Evolutionary conservation across 1,140 invertebrate genomes (phyloP).

Genomic region (Neodiprion virginianus): DNA sequence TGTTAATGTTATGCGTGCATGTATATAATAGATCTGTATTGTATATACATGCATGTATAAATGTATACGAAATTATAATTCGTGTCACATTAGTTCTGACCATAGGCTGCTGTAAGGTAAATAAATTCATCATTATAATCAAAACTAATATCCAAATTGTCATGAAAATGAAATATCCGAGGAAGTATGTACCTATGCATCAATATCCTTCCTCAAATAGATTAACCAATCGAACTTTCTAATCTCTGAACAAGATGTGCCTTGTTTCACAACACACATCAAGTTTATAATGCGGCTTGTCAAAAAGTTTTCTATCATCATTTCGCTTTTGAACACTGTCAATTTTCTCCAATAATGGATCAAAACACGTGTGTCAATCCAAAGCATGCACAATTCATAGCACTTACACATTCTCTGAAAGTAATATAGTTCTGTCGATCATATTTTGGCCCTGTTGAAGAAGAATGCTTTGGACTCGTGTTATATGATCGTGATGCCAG

Average conservation of each 20-base stretch:
- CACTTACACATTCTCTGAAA: too few relatives aligned
- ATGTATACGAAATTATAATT: slow-evolving; percentile 9
- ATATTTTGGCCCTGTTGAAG: too few relatives aligned
- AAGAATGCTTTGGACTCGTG: too few relatives aligned
- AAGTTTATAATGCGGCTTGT: not conserved
- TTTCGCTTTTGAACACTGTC: not conserved
- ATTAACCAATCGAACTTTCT: not conserved
- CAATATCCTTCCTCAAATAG: not conserved
- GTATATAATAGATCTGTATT: slow-evolving; percentile 32
- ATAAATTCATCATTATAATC: not conserved
- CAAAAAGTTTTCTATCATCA: not conserved
- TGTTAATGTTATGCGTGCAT: slow-evolving; percentile 35
- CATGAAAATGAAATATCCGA: not conserved
- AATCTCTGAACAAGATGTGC: not conserved
- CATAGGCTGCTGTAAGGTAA: not conserved
- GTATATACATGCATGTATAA: slow-evolving; percentile 31
- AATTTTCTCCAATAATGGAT: not conserved
- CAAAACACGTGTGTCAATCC: not conserved
- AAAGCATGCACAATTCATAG: too few relatives aligned
- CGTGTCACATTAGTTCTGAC: slow-evolving; percentile 1
- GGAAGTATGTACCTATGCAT: not conserved
- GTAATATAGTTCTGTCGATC: too few relatives aligned
- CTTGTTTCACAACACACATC: not conserved
- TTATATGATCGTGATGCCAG: too few relatives aligned
- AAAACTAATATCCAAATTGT: not conserved